Base-by-base conservation (phyloP, 53 echinoderm and acorn worm genomes). In the Temnopleurus reevesii region DNA sequence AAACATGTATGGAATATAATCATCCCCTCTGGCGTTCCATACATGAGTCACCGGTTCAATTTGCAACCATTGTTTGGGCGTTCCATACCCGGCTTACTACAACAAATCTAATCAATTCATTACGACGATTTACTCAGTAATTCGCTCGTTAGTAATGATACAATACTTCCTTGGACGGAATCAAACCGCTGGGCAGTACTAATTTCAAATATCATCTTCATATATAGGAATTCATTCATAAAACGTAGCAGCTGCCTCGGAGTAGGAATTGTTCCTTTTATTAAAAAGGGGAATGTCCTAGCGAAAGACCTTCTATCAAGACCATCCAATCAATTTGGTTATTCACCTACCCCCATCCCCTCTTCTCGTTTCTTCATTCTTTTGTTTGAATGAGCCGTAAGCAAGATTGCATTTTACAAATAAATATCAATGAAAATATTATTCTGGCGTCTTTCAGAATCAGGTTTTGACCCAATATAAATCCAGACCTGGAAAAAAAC, bases 161-260 rank as follows among this genome's bases (percentile, higher is more conserved):
- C 41, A 71, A 71, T 71, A 71, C 36, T 71, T 71, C 71, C 71
- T 71, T 71, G 71, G 30, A n/a, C 71, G 41, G 41, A 38, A 21
- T 71, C 19, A 71, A 71, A 23, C 41, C 71, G 19, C 71, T 38
- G 6, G 71, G 71, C 41, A 36, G 43, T 71, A 71, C 71, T 71
- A 71, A 71, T 71, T 71, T 71, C 23, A 41, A 71, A 71, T 71
- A 71, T 71, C 36, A 71, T 71, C 71, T 71, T 71, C 71, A n/a
- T 38, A 71, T 71, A 71, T 71, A 36, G 71, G 71, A 71, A 71
- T 71, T 71, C 71, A 71, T 71, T 71, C 71, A 71, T 71, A 71
- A 71, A 71, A 43, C 30, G 18, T n/a, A 41, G 36, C 71, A 38
- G 38, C 71, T 71, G 71, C 71, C n/a, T 63, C 41, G n/a, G n/a